phyloP scores from a whole-genome alignment of 2,888 invertebrate genomes.

The Synanthedon myopaeformis region DNA sequence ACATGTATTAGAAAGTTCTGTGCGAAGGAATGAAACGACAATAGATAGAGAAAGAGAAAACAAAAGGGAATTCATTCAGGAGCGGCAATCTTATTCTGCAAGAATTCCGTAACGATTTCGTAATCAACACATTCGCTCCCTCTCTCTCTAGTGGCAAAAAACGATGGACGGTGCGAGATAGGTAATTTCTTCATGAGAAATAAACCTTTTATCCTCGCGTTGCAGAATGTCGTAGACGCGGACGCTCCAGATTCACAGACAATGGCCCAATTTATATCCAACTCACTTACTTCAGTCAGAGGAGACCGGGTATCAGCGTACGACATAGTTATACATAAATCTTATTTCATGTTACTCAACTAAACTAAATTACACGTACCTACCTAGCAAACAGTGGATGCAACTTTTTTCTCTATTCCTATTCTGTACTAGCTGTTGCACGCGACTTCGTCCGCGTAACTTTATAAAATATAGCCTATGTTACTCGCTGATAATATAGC shows the following conservation, averaged over 20 bases:
- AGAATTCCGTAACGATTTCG: constrained; percentile 40
- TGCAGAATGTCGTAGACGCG: constrained; percentile 51
- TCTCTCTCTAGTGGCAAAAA: constrained; percentile 19
- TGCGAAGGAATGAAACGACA: constrained; percentile 48
- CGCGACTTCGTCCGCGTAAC: too few relatives aligned
- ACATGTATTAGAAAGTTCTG: constrained; percentile 42
- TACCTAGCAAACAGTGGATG: too few relatives aligned
- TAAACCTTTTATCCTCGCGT: constrained; percentile 32
- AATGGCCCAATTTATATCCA: constrained; percentile 70
- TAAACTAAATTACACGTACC: neutral
- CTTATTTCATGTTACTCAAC: neutral
- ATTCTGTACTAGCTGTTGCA: too few relatives aligned
- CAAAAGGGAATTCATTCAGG: constrained; percentile 57
- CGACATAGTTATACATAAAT: neutral
- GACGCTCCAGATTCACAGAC: constrained; percentile 68
- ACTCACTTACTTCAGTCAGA: constrained; percentile 63
- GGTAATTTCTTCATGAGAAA: constrained; percentile 12
- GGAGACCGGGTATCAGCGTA: constrained; percentile 35
- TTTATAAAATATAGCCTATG: too few relatives aligned
- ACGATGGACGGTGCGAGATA: constrained; percentile 20
- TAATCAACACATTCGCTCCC: constrained; percentile 36
- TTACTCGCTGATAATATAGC: too few relatives aligned
- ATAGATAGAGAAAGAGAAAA: constrained; percentile 48
- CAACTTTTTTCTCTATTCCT: too few relatives aligned
- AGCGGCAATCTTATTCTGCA: constrained; percentile 49